phyloP scores from a whole-genome alignment of 2,797 vertebrate species.

The Rallus crepitans region DNA sequence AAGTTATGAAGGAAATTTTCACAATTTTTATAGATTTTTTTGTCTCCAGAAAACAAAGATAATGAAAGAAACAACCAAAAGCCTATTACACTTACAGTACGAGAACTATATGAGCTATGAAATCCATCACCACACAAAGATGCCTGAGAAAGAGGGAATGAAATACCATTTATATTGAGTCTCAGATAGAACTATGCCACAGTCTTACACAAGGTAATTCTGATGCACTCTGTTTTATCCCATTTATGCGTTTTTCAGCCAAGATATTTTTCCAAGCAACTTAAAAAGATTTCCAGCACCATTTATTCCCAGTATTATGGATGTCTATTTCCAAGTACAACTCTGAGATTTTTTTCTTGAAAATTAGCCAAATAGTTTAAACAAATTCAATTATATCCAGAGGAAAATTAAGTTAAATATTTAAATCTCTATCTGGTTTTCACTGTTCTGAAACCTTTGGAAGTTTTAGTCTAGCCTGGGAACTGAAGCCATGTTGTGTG shows the following conservation, averaged over 20 bases:
- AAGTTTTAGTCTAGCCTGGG: neutral
- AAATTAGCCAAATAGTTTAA: neutral
- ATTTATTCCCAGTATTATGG: neutral
- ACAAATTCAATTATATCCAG: neutral
- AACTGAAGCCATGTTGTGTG: neutral
- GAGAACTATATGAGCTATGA: slow-evolving; percentile 83
- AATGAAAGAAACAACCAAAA: slow-evolving; percentile 5
- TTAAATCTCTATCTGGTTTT: neutral
- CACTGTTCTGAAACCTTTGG: neutral
- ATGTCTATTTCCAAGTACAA: neutral
- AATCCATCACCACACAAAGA: slow-evolving; percentile 86
- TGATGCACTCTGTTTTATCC: neutral
- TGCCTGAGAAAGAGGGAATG: slow-evolving; percentile 80
- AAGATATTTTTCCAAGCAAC: neutral
- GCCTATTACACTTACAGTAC: slow-evolving; percentile 86
- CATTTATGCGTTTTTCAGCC: neutral
- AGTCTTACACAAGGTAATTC: neutral
- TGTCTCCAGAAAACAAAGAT: neutral
- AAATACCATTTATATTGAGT: slow-evolving; percentile 3
- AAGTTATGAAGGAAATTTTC: slow-evolving; percentile 51
- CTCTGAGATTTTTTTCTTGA: neutral
- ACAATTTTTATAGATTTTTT: neutral
- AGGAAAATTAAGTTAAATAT: neutral
- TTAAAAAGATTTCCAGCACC: neutral
- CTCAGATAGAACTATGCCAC: neutral